These are phyloP conservation scores for Drosophila affinis DNA, from an alignment of 2,888 invertebrate species.

Conservation along the genomic window DNA sequence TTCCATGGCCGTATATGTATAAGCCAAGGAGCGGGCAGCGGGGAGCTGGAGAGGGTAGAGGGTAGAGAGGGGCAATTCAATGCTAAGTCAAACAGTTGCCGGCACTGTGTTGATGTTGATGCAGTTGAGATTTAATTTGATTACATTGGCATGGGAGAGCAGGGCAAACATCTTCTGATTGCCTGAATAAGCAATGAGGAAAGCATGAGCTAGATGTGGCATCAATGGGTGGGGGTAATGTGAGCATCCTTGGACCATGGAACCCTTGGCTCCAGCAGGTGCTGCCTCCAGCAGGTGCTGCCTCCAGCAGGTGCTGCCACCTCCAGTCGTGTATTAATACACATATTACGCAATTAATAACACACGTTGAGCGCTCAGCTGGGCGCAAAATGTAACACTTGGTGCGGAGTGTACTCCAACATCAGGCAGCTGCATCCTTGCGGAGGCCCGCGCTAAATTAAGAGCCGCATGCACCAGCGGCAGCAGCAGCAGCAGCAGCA, in stretches of 20 bases:
- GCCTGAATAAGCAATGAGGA: constrained; percentile 41
- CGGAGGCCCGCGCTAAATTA: constrained; percentile 45
- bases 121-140: constrained; percentile 44
- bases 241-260: constrained; percentile 14
- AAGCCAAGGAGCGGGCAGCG: not conserved
- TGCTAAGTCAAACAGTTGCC: constrained; percentile 69
- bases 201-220: not conserved
- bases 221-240: not conserved
- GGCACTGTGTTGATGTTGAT: constrained; percentile 56
- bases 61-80: constrained; percentile 47
- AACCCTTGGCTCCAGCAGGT: not conserved
- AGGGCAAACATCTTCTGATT: constrained; percentile 41
- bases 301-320: constrained; percentile 30
- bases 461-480: constrained; percentile 24
- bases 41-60: constrained; percentile 1
- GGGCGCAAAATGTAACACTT: constrained; percentile 66
- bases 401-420: constrained; percentile 35
- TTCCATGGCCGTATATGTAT: not conserved
- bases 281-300: not conserved
- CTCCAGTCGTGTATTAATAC: constrained; percentile 70
- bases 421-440: constrained; percentile 21
- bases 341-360: constrained; percentile 77
- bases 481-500: not conserved
- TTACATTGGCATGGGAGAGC: constrained; percentile 26
- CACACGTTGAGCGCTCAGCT: constrained; percentile 76